These are phyloP conservation scores for Eulacestoma nigropectus DNA, from an alignment of 2,113 vertebrate species.

Conservation along the genomic window DNA sequence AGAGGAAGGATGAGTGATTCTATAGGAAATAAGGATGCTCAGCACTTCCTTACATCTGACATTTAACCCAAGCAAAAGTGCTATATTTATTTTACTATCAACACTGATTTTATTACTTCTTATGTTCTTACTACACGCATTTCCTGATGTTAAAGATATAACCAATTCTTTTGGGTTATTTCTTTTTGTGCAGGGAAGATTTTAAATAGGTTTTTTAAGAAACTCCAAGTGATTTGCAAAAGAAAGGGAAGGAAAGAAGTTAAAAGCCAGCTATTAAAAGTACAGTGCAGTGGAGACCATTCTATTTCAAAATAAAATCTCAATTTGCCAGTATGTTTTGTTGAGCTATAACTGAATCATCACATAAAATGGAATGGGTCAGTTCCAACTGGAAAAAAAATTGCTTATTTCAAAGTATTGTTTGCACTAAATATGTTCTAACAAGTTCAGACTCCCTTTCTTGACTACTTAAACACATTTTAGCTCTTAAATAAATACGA, in stretches of 20 bases:
- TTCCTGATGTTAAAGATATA: constrained; percentile 68
- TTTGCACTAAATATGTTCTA: constrained; percentile 55
- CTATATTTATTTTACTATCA: constrained; percentile 74
- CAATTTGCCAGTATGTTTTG: not conserved
- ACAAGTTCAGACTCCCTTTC: constrained; percentile 30
- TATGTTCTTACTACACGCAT: constrained; percentile 67
- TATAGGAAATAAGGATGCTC: constrained; percentile 67
- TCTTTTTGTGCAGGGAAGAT: not conserved
- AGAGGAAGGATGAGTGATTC: constrained; percentile 66
- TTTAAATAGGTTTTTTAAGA: not conserved
- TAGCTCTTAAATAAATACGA: constrained; percentile 26
- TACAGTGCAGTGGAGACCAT: not conserved
- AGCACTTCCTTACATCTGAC: constrained; percentile 71
- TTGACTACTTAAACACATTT: constrained; percentile 44
- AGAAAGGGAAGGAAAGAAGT: not conserved
- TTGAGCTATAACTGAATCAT: not conserved
- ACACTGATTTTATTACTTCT: constrained; percentile 69
- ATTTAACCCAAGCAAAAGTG: constrained; percentile 68
- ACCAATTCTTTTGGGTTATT: not conserved
- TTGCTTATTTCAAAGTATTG: constrained; percentile 51
- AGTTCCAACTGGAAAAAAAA: constrained; percentile 16
- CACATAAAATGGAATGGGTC: not conserved
- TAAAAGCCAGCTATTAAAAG: not conserved
- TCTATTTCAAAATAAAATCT: not conserved
- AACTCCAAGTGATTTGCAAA: not conserved